Evolutionary conservation across 2,113 vertebrate genomes (phyloP).

Genomic region (Phylloscopus trochiloides): DNA sequence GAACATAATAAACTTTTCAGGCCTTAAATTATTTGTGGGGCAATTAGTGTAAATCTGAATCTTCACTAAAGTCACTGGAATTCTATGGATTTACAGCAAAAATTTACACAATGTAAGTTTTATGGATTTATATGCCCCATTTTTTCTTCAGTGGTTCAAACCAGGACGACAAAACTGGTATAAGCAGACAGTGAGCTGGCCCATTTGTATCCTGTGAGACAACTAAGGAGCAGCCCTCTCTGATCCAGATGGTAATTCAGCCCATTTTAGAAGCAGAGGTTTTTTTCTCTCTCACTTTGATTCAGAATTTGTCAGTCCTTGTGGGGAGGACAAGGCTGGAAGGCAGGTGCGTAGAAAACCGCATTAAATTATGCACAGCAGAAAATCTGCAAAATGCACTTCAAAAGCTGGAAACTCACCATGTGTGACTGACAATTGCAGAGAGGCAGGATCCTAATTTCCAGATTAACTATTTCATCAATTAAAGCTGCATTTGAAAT

Average conservation of each 20-base stretch:
- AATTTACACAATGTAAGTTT: background rate
- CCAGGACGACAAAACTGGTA: background rate
- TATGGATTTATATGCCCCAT: background rate
- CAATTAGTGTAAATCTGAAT: background rate
- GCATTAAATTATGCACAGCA: background rate
- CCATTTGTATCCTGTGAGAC: background rate
- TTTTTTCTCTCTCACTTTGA: background rate
- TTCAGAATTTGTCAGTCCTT: conserved; percentile 4
- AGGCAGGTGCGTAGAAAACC: background rate
- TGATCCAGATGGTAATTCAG: background rate
- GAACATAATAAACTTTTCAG: background rate
- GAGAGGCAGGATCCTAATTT: conserved; percentile 24
- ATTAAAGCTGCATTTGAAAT: conserved; percentile 34
- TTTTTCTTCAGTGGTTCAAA: background rate
- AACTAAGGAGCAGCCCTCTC: background rate
- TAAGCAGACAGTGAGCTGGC: background rate
- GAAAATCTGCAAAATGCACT: conserved; percentile 42
- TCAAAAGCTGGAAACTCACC: conserved; percentile 15
- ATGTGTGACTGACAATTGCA: conserved; percentile 13
- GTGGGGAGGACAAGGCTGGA: background rate
- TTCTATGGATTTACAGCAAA: background rate
- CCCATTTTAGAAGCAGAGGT: background rate
- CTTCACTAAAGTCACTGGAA: background rate
- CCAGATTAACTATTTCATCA: conserved; percentile 40
- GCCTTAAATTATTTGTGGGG: background rate